A percentile compares a stretch with the other conserved stretches of the same genome.
Evolutionary conservation across 1,140 invertebrate genomes (phyloP).

Genomic region (Tetranychus cinnabarinus): DNA sequence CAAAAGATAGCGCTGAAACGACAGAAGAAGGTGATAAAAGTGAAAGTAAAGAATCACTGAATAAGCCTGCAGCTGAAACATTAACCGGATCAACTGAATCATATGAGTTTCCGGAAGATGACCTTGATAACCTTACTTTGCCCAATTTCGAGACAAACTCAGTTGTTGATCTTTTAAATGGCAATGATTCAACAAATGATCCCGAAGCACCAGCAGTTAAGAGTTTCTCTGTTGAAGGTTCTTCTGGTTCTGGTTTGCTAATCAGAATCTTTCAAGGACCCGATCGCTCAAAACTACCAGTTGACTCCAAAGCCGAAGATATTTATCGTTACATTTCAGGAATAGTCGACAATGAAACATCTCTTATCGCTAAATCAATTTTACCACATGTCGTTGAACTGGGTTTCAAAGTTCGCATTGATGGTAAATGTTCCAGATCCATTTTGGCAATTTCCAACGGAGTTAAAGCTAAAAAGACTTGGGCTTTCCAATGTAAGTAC

Average conservation of each 20-base stretch:
- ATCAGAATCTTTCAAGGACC: constrained; percentile 3
- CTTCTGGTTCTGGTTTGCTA: not conserved
- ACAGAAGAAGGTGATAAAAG: not conserved
- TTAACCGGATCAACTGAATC: too few species aligned
- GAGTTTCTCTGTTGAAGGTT: not conserved
- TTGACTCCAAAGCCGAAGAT: constrained; percentile 1
- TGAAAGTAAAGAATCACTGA: not conserved
- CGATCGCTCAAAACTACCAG: not conserved
- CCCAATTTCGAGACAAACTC: not conserved
- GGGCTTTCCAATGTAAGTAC: constrained; percentile 1
- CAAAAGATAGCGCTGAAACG: not conserved
- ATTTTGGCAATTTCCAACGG: not conserved
- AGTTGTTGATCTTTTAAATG: not conserved
- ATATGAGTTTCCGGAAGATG: not conserved
- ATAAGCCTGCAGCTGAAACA: too few species aligned
- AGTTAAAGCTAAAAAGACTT: not conserved
- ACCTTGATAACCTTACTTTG: not conserved
- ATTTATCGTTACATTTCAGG: not conserved
- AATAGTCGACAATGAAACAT: not conserved
- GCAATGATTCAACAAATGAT: not conserved
- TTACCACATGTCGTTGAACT: constrained; percentile 1
- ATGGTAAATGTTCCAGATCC: constrained; percentile 3
- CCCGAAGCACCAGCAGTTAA: too few species aligned
- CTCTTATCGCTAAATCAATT: not conserved
- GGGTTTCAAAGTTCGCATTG: not conserved